Evolutionary conservation across 2,888 invertebrate species (phyloP), one percentile per base, ranked within the genome.

Genomic region (Anarsia innoxiella): DNA sequence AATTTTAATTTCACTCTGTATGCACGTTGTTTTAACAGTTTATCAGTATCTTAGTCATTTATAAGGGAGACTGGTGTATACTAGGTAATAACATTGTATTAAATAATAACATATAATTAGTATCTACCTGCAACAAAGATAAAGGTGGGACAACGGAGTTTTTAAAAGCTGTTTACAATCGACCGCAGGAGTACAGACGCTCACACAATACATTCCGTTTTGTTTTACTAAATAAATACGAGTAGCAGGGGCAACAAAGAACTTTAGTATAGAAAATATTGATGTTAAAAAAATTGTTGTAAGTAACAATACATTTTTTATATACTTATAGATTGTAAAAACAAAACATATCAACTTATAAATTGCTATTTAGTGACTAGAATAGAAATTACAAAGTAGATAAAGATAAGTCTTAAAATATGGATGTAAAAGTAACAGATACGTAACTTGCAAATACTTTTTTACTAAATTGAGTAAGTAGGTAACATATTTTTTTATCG

Each of bases 21-120:
- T 59, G 53, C 48, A 51, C 51, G 53, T 59, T 61, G 60, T 64
- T 62, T 65, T 65, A 69, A 64, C 69, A 71, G 58, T 67, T 67
- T 66, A 66, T 62, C 61, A 56, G 59, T 46, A 50, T 60, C 53
- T 61, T 59, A 51, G 50, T 52, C 56, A 48, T 63, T 71, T 67
- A 66, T 65, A 68, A 67, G 57, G 57, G 60, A 64, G 58, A 56
- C 57, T 67, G 62, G 54, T 56, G 59, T 64, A 65, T 52, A 61
- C 68, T 72, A 62, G 60, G 58, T 78, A 78, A 78, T 78, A 72
- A 77, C 76, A 74, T 74, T 74, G 76, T 75, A 76, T 76, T 72
- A 74, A 72, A 78, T 78, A 82, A 82, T 80, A 77, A 79, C 72
- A 72, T 78, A 73, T 78, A 80, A 82, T 82, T 82, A 80, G 71